Base-by-base conservation (phyloP, 1,140 invertebrate genomes). In the Hestina assimilis region DNA sequence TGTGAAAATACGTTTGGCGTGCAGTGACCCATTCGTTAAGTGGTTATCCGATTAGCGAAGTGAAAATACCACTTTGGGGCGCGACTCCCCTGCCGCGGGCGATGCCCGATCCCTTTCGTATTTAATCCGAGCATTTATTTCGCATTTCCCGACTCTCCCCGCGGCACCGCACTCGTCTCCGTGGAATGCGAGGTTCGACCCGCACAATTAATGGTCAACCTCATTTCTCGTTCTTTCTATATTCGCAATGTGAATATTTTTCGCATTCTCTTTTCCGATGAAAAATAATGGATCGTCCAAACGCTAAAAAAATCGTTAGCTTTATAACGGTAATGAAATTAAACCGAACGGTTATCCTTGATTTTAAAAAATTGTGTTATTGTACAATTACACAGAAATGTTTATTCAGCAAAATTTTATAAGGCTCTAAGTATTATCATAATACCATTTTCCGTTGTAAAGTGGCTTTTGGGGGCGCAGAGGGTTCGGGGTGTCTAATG, bases 41-140 rank as follows among this genome's bases (percentile, higher is more conserved):
- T 87, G 86, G 83, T 89, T 89, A 89, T 89, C 88, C 88, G 88
- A 89, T 89, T 89, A 89, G 88, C 83, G 84, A 89, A 89, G 85
- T 89, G 88, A 89, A 89, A 89, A 89, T 86, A 89, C 86, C 86
- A 89, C 86, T 89, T 89, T 87, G 70, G 86, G 85, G 83, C 75
- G 81, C 78, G 77, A 78, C 68, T 72, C 80, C 81, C 79, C 78
- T 67, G 80, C 79, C 79, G 75, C 79, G 79, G 78, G 80, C 82
- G 72, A 65, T 50, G 69, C 68, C 59, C 75, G 77, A 87, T 84
- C 84, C 84, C 84, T 84, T 85, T 80, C 79, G 74, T 72, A 81
- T 87, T 83, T 79, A 83, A 86, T 81, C 77, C 61, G 75, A 79
- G 81, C 83, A 84, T 87, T 87, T 87, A 87, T 87, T 87, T 86